These are phyloP conservation scores for Morpho helenor DNA, from an alignment of 2,888 invertebrate genomes.

Conservation along the genomic window DNA sequence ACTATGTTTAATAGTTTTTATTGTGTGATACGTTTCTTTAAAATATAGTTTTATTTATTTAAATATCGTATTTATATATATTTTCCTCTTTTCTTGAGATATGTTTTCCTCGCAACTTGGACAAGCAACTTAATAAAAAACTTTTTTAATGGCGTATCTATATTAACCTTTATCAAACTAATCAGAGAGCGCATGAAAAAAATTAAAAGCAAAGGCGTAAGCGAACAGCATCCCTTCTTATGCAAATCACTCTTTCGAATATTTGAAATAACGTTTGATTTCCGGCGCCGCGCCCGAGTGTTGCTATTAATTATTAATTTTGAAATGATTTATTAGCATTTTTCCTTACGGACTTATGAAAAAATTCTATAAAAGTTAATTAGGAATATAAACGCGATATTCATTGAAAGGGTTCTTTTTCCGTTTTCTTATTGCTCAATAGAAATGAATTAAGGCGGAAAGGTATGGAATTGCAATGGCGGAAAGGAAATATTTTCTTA, in stretches of 20 bases:
- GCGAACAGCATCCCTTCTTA: conserved; percentile 20
- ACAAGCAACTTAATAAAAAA: no score
- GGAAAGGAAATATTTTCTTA: background rate
- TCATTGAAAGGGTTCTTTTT: conserved; percentile 55
- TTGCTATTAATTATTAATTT: conserved; percentile 63
- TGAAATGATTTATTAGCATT: conserved; percentile 63
- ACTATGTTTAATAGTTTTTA: no score
- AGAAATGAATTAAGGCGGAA: conserved; percentile 13
- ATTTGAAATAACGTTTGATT: conserved; percentile 57
- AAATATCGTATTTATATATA: no score
- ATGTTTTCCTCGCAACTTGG: no score
- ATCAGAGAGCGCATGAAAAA: conserved; percentile 6
- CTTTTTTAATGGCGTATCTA: conserved; percentile 6
- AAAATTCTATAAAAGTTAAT: conserved; percentile 58
- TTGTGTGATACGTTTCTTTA: no score
- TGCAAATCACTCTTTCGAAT: conserved; percentile 30
- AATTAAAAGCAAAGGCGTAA: conserved; percentile 4
- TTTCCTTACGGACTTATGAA: conserved; percentile 17
- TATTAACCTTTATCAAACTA: background rate
- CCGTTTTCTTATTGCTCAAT: conserved; percentile 9
- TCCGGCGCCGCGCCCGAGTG: conserved; percentile 13
- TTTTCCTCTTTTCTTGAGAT: no score
- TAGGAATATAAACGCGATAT: conserved; percentile 51
- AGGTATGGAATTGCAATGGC: background rate
- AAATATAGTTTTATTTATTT: no score